A percentile compares a stretch with the other conserved stretches of the same genome.
Evolutionary conservation across 2,888 invertebrate species (phyloP).

Genomic region (Elysia crispata): DNA sequence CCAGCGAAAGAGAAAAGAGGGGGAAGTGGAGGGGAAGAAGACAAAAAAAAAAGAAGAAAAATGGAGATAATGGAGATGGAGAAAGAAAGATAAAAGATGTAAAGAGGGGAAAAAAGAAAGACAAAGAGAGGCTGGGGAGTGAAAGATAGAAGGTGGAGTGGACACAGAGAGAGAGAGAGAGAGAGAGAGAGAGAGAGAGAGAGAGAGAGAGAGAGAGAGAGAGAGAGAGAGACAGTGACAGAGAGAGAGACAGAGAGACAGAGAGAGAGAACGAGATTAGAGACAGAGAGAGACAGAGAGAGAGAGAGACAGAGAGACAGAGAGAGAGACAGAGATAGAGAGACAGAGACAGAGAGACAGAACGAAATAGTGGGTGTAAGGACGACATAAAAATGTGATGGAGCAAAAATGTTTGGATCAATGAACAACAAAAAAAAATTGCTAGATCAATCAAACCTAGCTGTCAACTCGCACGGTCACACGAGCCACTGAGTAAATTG

Average conservation of each 20-base stretch:
- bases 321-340: neutral
- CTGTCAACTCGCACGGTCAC: no score
- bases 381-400: neutral
- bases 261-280: neutral
- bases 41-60: neutral
- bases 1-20: neutral
- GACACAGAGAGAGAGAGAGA: neutral
- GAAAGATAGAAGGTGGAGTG: neutral
- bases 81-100: no score
- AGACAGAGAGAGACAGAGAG: no score
- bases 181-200: neutral
- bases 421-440: neutral
- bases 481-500: no score
- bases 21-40: neutral
- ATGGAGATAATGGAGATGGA: no score
- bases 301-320: neutral
- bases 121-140: neutral
- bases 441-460: neutral
- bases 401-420: neutral
- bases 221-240: neutral
- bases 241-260: neutral
- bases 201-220: slow-evolving; percentile 21
- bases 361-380: neutral
- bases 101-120: no score
- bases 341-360: neutral